These are phyloP conservation scores for Pungitius pungitius DNA, from an alignment of 2,113 vertebrate species.

Conservation along the genomic window DNA sequence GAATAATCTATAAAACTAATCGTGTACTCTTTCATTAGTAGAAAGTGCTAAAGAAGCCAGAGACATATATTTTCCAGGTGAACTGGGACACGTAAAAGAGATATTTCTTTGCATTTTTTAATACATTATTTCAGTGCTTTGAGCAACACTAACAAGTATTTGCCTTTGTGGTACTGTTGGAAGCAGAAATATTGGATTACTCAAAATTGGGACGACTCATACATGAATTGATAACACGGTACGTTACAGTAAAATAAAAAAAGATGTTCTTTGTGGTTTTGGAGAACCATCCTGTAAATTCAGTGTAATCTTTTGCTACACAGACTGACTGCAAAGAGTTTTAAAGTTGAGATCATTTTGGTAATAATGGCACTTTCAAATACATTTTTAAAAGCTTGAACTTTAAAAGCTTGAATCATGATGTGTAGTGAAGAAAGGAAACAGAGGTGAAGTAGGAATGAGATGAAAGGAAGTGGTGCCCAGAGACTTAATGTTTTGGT, in stretches of 20 bases:
- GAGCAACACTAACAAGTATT: neutral
- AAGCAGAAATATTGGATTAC: neutral
- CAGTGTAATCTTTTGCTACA: neutral
- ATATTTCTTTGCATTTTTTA: conserved; percentile 7
- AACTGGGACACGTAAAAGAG: neutral
- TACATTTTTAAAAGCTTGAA: too few relatives aligned
- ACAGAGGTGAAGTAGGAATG: neutral
- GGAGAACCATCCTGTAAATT: neutral
- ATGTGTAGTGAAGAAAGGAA: neutral
- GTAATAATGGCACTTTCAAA: neutral
- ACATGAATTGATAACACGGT: neutral
- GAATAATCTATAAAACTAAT: conserved; percentile 7
- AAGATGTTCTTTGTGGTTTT: neutral
- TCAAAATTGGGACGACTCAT: conserved; percentile 1
- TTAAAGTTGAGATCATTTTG: neutral
- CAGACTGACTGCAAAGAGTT: neutral
- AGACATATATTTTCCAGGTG: neutral
- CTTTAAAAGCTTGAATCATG: neutral
- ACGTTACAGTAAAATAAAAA: neutral
- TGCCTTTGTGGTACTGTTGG: neutral
- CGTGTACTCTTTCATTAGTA: neutral
- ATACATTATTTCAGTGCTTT: neutral
- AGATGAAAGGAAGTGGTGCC: neutral
- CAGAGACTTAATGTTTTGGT: neutral
- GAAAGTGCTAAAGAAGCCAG: neutral